Percentiles rank a stretch among this genome's conserved stretches.
Conservation (phyloP, 2,113 vertebrate species). For the Apaloderma vittatum region DNA sequence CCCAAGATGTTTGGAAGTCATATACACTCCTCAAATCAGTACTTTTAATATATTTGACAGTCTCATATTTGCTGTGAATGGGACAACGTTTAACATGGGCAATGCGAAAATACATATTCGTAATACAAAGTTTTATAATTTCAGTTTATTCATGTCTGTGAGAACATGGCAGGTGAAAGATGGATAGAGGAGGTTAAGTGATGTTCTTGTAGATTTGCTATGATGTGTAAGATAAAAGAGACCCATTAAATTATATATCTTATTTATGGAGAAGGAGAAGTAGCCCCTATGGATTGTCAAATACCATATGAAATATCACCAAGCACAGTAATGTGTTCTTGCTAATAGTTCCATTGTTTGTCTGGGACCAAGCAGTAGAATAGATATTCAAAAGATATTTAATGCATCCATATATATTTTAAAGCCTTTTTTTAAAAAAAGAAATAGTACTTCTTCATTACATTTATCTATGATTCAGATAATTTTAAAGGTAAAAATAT, state of each 20-base stretch:
- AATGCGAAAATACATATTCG: slow-evolving; percentile 65
- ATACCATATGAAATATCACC: slow-evolving; percentile 70
- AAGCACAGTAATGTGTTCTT: slow-evolving; percentile 67
- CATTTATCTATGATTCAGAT: neutral
- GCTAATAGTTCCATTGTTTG: slow-evolving; percentile 73
- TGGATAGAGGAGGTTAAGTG: slow-evolving; percentile 75
- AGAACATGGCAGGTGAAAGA: slow-evolving; percentile 66
- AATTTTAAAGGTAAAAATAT: neutral
- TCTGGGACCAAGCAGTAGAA: slow-evolving; percentile 40
- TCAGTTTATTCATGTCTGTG: slow-evolving; percentile 64
- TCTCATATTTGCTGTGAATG: slow-evolving; percentile 21
- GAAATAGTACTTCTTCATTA: neutral
- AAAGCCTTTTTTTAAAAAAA: neutral
- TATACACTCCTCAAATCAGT: slow-evolving; percentile 17
- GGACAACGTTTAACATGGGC: slow-evolving; percentile 46
- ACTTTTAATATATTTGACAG: slow-evolving; percentile 60
- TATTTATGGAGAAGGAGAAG: slow-evolving; percentile 78
- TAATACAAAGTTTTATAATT: slow-evolving; percentile 61
- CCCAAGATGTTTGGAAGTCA: slow-evolving; percentile 34
- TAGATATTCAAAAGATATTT: slow-evolving; percentile 36
- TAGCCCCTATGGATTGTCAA: slow-evolving; percentile 78
- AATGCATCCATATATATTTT: slow-evolving; percentile 18
- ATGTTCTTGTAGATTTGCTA: slow-evolving; percentile 74
- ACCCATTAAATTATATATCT: slow-evolving; percentile 78
- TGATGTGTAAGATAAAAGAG: slow-evolving; percentile 79